Evolutionary conservation across 2,797 vertebrate species (phyloP).

Genomic region (Peromyscus eremicus): DNA sequence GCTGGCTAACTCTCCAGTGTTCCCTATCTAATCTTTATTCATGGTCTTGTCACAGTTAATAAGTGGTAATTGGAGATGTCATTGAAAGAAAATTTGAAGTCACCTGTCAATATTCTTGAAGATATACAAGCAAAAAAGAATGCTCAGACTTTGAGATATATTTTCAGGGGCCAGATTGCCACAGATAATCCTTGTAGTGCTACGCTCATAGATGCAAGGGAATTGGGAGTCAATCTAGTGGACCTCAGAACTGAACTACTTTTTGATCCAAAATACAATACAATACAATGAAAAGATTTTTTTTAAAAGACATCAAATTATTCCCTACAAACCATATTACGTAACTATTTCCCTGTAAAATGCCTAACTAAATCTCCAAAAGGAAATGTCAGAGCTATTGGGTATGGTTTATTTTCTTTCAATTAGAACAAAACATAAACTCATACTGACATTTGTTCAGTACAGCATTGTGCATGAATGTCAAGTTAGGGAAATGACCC

Average conservation of each 20-base stretch:
- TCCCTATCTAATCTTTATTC: neutral
- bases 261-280: too few relatives aligned
- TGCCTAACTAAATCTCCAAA: neutral
- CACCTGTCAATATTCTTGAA: neutral
- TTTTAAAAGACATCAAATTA: neutral
- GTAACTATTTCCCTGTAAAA: conserved; percentile 19
- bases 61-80: neutral
- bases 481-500: neutral
- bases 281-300: neutral
- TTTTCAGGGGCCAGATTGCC: neutral
- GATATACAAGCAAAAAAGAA: neutral
- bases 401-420: neutral
- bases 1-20: neutral
- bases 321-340: neutral
- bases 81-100: neutral
- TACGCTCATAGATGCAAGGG: neutral
- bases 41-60: conserved; percentile 13
- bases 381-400: conserved; percentile 1
- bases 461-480: neutral
- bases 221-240: neutral
- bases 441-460: neutral
- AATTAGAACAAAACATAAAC: conserved; percentile 14
- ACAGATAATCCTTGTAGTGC: neutral
- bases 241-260: neutral
- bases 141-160: neutral